Percentiles rank a stretch among this genome's conserved stretches.
phyloP scores from a whole-genome alignment of 2,888 invertebrate genomes.

The Rotaria magnacalcarata region DNA sequence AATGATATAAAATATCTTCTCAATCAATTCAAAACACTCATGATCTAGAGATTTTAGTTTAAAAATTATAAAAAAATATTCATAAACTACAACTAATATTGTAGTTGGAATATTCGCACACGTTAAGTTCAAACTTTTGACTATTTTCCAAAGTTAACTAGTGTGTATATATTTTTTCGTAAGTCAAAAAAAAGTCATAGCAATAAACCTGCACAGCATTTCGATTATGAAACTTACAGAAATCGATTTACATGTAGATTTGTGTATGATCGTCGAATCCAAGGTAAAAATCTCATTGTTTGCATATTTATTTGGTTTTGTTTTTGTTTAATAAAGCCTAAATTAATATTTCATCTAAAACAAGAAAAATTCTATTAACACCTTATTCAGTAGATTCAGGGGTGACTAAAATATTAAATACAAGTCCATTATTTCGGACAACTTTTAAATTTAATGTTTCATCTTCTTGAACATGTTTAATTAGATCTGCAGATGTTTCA shows the following conservation, averaged over 20 bases:
- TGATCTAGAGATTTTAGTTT: too few species aligned
- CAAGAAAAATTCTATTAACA: background rate
- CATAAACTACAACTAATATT: too few species aligned
- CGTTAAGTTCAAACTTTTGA: too few species aligned
- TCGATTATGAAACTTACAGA: background rate
- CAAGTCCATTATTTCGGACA: background rate
- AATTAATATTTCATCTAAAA: background rate
- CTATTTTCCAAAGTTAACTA: too few species aligned
- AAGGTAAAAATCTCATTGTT: background rate
- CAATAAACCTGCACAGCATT: too few species aligned
- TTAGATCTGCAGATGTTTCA: background rate
- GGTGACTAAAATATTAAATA: background rate
- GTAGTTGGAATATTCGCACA: too few species aligned
- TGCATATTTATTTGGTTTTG: background rate
- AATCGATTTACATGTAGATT: background rate
- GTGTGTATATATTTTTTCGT: too few species aligned
- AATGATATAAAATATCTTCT: too few species aligned
- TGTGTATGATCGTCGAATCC: background rate
- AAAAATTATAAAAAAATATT: too few species aligned
- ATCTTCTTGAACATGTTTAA: constrained; percentile 22
- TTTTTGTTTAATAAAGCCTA: background rate
- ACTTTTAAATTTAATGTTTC: constrained; percentile 11
- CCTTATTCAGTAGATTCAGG: background rate
- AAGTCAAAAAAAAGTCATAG: too few species aligned
- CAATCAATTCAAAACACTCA: too few species aligned